phyloP scores from a whole-genome alignment of 2,797 vertebrate genomes.

The Neosilurus mollespiculum region DNA sequence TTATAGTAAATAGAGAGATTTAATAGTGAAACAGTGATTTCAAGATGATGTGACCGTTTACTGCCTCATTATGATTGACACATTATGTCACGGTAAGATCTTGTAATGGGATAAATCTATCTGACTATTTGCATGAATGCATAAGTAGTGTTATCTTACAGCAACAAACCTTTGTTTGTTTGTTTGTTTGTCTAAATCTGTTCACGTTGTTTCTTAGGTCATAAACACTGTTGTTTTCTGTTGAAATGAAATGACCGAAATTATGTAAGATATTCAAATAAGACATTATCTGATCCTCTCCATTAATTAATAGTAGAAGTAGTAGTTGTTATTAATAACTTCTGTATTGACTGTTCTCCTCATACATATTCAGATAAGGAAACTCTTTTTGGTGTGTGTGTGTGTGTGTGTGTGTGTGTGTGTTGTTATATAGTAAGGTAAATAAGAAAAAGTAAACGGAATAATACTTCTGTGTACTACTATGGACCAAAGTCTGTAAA shows the following conservation, averaged over 20 bases:
- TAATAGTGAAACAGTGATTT: no score
- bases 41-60: no score
- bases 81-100: not conserved
- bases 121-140: not conserved
- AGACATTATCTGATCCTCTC: not conserved
- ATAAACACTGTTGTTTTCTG: constrained; percentile 2
- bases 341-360: not conserved
- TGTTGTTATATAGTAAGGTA: not conserved
- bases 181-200: not conserved
- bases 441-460: not conserved
- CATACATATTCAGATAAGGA: not conserved
- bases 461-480: not conserved
- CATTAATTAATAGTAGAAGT: not conserved
- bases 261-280: not conserved
- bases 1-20: not conserved
- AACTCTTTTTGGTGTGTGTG: not conserved
- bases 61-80: not conserved
- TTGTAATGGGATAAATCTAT: not conserved
- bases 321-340: not conserved
- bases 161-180: not conserved
- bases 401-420: not conserved
- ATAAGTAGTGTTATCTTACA: not conserved
- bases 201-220: not conserved
- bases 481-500: constrained; percentile 64
- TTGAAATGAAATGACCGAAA: constrained; percentile 7